Conservation (phyloP, 1,140 invertebrate genomes). For the Dreissena rostriformis region DNA sequence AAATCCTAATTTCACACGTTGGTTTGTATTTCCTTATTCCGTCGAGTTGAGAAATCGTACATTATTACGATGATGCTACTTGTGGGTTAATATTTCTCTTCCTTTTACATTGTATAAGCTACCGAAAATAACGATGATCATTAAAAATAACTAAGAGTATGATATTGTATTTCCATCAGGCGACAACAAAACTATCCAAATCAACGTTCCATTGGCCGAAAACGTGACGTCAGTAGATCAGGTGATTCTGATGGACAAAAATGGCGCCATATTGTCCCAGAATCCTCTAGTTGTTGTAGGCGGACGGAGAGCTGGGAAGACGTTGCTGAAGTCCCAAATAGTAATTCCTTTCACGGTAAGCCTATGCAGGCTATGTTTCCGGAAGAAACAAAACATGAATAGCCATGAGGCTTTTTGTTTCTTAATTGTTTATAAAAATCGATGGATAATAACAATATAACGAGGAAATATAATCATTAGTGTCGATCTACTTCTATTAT, state of each 20-base stretch:
- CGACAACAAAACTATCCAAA: constrained; percentile 33
- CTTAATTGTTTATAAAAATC: too few relatives aligned
- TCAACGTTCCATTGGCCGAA: constrained; percentile 30
- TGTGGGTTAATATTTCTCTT: too few relatives aligned
- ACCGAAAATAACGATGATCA: too few relatives aligned
- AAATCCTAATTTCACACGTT: too few relatives aligned
- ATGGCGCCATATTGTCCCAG: background rate
- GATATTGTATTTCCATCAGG: background rate
- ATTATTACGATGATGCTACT: background rate
- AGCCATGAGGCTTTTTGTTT: too few relatives aligned
- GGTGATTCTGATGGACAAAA: constrained; percentile 21
- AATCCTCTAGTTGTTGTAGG: constrained; percentile 15
- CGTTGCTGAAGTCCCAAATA: constrained; percentile 21
- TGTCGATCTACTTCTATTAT: too few relatives aligned
- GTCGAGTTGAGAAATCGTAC: background rate
- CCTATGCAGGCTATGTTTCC: too few relatives aligned
- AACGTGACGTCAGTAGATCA: constrained; percentile 15
- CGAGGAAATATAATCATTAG: too few relatives aligned
- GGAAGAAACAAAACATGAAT: too few relatives aligned
- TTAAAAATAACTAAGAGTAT: too few relatives aligned
- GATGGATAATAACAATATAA: too few relatives aligned
- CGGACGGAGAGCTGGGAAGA: constrained; percentile 10
- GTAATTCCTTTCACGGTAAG: constrained; percentile 35
- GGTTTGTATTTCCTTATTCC: background rate
- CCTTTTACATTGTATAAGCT: too few relatives aligned